A percentile compares a stretch with the other conserved stretches of the same genome.
Conservation (phyloP, 1,140 invertebrate genomes). For the Platyura marginata region DNA sequence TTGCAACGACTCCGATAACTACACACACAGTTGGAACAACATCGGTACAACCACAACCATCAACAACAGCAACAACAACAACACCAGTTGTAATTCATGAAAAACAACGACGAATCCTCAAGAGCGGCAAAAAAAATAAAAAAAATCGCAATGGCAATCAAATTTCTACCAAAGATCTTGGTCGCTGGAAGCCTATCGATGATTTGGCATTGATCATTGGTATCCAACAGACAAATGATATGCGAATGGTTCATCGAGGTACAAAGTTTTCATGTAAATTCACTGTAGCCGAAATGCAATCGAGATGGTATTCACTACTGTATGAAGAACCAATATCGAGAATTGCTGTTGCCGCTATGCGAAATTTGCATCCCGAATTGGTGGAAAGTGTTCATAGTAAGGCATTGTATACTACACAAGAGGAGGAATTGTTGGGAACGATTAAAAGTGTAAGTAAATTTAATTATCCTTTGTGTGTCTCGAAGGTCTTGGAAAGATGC, state of each 20-base stretch:
- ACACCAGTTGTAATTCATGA: not conserved
- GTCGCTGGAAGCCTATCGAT: constrained; percentile 93
- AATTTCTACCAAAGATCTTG: constrained; percentile 64
- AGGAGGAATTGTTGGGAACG: constrained; percentile 72
- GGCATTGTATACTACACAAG: constrained; percentile 73
- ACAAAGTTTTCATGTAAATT: constrained; percentile 94
- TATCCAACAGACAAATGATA: constrained; percentile 82
- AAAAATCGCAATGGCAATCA: constrained; percentile 40
- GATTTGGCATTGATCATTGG: constrained; percentile 85
- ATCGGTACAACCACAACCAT: too few species aligned
- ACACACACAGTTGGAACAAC: not conserved
- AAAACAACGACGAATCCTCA: constrained; percentile 12
- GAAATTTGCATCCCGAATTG: constrained; percentile 81
- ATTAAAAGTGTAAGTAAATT: constrained; percentile 70
- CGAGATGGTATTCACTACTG: constrained; percentile 86
- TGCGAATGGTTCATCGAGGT: constrained; percentile 71
- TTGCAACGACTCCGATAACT: not conserved
- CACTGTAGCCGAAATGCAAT: constrained; percentile 82
- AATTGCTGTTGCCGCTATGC: constrained; percentile 78
- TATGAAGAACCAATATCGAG: constrained; percentile 80
- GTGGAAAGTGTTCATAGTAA: constrained; percentile 71
- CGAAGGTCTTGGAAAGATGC: too few species aligned
- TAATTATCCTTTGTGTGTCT: too few species aligned
- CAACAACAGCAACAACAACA: not conserved
- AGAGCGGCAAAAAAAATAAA: constrained; percentile 26